These are phyloP conservation scores for Thumatha senex DNA, from an alignment of 2,888 invertebrate genomes.

Conservation along the genomic window DNA sequence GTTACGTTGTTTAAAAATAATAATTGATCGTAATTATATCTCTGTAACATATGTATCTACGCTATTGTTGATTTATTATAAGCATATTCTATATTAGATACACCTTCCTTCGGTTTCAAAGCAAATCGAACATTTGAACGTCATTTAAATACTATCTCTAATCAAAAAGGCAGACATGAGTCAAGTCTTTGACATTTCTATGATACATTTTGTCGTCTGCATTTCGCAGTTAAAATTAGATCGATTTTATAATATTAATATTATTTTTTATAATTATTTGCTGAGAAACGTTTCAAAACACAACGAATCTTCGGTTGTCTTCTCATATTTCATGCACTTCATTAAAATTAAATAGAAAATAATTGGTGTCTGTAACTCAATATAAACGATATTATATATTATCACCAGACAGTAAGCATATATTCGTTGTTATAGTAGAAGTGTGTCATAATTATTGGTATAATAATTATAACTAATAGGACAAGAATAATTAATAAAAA, in stretches of 20 bases:
- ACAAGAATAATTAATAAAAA: conserved; percentile 62
- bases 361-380: conserved; percentile 78
- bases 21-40: conserved; percentile 68
- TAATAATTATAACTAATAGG: conserved; percentile 56
- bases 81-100: conserved; percentile 62
- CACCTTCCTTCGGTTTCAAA: conserved; percentile 36
- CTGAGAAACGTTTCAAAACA: conserved; percentile 55
- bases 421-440: conserved; percentile 70
- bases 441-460: conserved; percentile 66
- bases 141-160: conserved; percentile 28
- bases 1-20: conserved; percentile 76
- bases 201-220: neutral
- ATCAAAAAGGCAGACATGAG: conserved; percentile 6
- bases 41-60: conserved; percentile 75
- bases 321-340: conserved; percentile 53
- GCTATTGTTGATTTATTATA: conserved; percentile 77
- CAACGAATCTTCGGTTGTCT: conserved; percentile 67
- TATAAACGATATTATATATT: conserved; percentile 52
- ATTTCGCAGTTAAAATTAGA: neutral
- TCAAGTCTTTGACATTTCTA: neutral
- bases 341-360: conserved; percentile 59
- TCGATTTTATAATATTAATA: neutral
- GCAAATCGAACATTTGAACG: conserved; percentile 32
- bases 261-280: conserved; percentile 27
- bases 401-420: conserved; percentile 56